These are phyloP conservation scores for Drosophila athabasca DNA, from an alignment of 1,140 invertebrate genomes.

Conservation along the genomic window DNA sequence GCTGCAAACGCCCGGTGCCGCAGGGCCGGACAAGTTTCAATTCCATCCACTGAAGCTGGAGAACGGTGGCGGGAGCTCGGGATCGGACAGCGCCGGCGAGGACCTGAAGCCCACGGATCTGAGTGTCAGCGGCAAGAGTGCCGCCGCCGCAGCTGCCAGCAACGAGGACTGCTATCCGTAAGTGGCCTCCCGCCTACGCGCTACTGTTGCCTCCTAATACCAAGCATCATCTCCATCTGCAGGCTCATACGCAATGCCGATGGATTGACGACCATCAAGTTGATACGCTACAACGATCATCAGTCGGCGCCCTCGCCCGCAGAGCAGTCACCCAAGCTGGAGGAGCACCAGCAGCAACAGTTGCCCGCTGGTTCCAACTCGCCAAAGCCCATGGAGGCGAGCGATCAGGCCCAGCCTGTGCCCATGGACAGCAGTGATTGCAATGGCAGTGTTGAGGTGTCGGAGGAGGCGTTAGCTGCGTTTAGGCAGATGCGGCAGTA, in stretches of 20 bases:
- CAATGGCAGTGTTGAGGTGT: slow-evolving; percentile 49
- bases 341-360: slow-evolving; percentile 33
- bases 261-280: slow-evolving; percentile 83
- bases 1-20: slow-evolving; percentile 45
- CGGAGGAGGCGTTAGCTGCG: slow-evolving; percentile 37
- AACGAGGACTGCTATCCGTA: slow-evolving; percentile 83
- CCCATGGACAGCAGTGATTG: slow-evolving; percentile 76
- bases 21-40: slow-evolving; percentile 70
- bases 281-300: slow-evolving; percentile 79
- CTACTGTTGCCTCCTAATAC: neutral
- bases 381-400: slow-evolving; percentile 67
- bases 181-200: slow-evolving; percentile 37
- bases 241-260: slow-evolving; percentile 83
- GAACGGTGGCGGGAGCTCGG: slow-evolving; percentile 45
- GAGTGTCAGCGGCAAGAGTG: slow-evolving; percentile 81
- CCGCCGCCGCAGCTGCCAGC: slow-evolving; percentile 22
- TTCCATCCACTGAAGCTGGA: slow-evolving; percentile 80
- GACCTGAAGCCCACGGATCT: slow-evolving; percentile 85
- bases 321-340: slow-evolving; percentile 57
- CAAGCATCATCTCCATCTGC: slow-evolving; percentile 34
- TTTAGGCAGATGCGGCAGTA: slow-evolving; percentile 71
- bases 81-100: slow-evolving; percentile 66
- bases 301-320: slow-evolving; percentile 21
- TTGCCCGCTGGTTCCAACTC: slow-evolving; percentile 26
- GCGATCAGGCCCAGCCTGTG: slow-evolving; percentile 51